These are phyloP conservation scores for Neodon shergylaensis DNA, from an alignment of 2,113 vertebrate species.

Conservation along the genomic window DNA sequence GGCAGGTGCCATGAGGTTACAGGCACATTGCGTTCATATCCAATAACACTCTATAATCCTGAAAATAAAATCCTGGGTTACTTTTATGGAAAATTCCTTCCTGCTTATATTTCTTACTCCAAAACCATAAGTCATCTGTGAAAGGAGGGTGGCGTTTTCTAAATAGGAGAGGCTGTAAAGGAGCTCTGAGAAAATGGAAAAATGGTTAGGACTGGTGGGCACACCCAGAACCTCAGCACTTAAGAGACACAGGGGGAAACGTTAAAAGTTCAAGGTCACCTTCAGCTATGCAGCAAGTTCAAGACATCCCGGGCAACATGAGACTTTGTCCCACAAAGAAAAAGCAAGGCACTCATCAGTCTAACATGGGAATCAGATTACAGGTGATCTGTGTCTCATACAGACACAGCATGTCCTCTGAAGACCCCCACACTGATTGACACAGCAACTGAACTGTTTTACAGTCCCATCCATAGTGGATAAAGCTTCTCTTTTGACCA, in stretches of 20 bases:
- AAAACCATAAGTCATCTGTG: slow-evolving; percentile 55
- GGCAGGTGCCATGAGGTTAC: slow-evolving; percentile 57
- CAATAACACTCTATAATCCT: slow-evolving; percentile 68
- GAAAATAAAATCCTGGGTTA: slow-evolving; percentile 64
- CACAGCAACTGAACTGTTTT: not conserved
- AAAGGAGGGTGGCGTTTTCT: slow-evolving; percentile 48
- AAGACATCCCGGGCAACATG: not conserved
- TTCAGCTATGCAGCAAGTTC: not conserved
- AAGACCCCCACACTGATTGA: not conserved
- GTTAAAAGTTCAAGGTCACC: not conserved
- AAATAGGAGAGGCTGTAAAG: slow-evolving; percentile 49
- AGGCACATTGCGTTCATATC: slow-evolving; percentile 49
- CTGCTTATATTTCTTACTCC: slow-evolving; percentile 63
- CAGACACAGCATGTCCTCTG: not conserved
- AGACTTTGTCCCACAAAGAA: not conserved
- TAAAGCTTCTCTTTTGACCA: not conserved
- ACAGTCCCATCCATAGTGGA: not conserved
- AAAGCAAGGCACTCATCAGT: not conserved
- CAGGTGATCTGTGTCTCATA: not conserved
- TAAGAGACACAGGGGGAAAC: not conserved
- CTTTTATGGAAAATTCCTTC: slow-evolving; percentile 71
- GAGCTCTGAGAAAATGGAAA: slow-evolving; percentile 61
- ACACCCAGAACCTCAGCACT: not conserved
- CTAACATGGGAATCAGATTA: slow-evolving; percentile 38
- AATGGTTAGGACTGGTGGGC: not conserved